These are phyloP conservation scores for Orthosia gracilis DNA, from an alignment of 2,888 invertebrate genomes.

Conservation along the genomic window DNA sequence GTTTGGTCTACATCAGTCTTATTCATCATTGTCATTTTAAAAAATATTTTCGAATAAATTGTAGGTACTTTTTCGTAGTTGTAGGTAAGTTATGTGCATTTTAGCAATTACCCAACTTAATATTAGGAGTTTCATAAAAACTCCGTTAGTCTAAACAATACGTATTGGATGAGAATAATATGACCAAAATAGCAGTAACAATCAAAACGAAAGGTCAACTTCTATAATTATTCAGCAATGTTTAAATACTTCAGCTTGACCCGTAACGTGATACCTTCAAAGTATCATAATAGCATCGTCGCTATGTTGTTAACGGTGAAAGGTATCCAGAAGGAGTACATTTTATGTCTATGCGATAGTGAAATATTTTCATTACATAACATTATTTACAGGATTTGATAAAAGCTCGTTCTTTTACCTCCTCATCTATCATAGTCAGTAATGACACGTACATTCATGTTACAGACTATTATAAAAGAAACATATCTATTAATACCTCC, in stretches of 20 bases:
- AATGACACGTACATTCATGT: neutral
- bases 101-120: too few relatives aligned
- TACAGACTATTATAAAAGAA: neutral
- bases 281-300: too few relatives aligned
- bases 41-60: too few relatives aligned
- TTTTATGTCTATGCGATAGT: neutral
- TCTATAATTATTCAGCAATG: neutral
- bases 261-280: neutral
- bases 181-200: too few relatives aligned
- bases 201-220: neutral
- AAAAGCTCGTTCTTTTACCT: neutral
- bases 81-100: too few relatives aligned
- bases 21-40: too few relatives aligned
- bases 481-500: conserved; percentile 9
- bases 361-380: neutral
- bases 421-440: neutral
- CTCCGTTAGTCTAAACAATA: too few relatives aligned
- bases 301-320: neutral
- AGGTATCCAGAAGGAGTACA: neutral
- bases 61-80: too few relatives aligned
- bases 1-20: neutral
- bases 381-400: neutral
- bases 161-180: too few relatives aligned
- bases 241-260: neutral
- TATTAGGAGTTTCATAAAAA: too few relatives aligned